Conservation (phyloP, 2,797 vertebrate genomes). For the Thunnus albacares region DNA sequence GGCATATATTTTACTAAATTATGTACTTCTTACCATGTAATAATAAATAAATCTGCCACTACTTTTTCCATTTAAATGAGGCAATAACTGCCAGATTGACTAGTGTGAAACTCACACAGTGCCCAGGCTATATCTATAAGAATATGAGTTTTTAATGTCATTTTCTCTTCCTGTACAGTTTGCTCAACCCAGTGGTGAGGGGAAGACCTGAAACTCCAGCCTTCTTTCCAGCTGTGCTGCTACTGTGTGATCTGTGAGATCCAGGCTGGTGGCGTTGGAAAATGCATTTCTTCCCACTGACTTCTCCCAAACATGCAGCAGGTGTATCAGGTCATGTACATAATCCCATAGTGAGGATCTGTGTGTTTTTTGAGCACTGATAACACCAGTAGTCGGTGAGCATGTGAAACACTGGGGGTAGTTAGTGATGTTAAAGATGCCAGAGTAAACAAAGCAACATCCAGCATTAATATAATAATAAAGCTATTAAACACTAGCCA, state of each 20-base stretch:
- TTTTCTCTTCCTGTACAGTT: not conserved
- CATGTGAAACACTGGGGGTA: not conserved
- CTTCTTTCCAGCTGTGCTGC: no score
- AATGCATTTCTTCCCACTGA: no score
- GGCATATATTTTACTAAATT: not conserved
- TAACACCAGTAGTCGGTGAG: not conserved
- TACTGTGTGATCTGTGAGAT: no score
- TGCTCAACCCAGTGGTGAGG: not conserved
- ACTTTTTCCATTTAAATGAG: no score
- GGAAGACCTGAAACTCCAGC: not conserved
- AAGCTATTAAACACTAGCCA: not conserved
- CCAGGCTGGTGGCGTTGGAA: no score
- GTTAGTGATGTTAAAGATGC: not conserved
- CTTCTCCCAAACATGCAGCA: not conserved
- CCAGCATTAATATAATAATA: slow-evolving; percentile 9
- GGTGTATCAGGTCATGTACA: not conserved
- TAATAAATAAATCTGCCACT: no score
- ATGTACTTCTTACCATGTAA: not conserved
- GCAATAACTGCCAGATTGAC: not conserved
- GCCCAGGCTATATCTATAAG: no score
- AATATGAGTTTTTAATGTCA: no score
- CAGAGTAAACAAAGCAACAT: slow-evolving; percentile 1
- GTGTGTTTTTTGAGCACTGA: no score
- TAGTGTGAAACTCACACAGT: no score
- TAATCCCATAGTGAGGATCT: not conserved